phyloP scores from a whole-genome alignment of 2,888 invertebrate genomes.

The Urechis unicinctus region DNA sequence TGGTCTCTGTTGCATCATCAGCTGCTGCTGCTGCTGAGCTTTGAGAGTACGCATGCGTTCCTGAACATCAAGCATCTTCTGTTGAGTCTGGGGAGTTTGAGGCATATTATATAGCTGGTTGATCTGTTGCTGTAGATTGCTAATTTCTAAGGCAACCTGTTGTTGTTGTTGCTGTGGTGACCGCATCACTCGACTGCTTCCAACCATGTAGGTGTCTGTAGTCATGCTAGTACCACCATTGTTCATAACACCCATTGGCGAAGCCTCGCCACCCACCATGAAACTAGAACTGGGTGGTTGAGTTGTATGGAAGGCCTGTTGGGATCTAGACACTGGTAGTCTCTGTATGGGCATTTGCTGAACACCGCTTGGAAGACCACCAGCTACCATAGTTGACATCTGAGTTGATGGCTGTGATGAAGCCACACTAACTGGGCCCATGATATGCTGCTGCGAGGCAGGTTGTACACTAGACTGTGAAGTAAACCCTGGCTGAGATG shows the following conservation, averaged over 20 bases:
- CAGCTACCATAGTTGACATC: too few relatives aligned
- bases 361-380: too few relatives aligned
- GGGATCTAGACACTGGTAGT: too few relatives aligned
- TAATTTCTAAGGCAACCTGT: slow-evolving; percentile 28
- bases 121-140: slow-evolving; percentile 37
- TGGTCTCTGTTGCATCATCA: slow-evolving; percentile 25
- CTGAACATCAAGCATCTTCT: slow-evolving; percentile 42
- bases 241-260: too few relatives aligned
- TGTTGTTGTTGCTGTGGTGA: slow-evolving; percentile 20
- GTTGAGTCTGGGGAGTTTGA: slow-evolving; percentile 39
- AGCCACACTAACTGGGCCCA: too few relatives aligned
- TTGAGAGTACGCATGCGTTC: slow-evolving; percentile 35
- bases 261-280: too few relatives aligned
- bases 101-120: slow-evolving; percentile 39
- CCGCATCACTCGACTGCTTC: background rate
- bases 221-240: slow-evolving; percentile 5
- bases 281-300: too few relatives aligned
- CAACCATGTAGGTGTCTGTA: slow-evolving; percentile 8
- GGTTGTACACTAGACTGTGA: slow-evolving; percentile 2
- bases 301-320: too few relatives aligned
- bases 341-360: too few relatives aligned
- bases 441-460: background rate
- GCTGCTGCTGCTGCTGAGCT: slow-evolving; percentile 32
- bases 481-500: slow-evolving; percentile 28
- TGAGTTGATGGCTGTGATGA: too few relatives aligned